Base-by-base conservation (phyloP, 2,888 invertebrate species). In the Phlogophora meticulosa region DNA sequence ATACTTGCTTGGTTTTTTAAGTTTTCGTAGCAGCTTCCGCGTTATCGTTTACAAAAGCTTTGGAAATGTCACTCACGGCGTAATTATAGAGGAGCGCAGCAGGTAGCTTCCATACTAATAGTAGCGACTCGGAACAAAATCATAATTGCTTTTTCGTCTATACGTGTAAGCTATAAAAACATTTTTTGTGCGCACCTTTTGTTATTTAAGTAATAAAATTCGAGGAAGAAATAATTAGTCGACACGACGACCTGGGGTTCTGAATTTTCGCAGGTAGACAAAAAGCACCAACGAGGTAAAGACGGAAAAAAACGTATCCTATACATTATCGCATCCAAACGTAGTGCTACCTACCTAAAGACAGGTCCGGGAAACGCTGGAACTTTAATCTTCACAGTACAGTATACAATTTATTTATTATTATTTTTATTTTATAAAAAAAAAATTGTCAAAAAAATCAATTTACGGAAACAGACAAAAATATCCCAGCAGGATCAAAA, bases 1-100 rank as follows among this genome's bases (percentile, higher is more conserved):
- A 95, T 94, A 91, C 92, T 92, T 89, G 92, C 92, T 92, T 91
- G 91, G 93, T 95, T 94, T 95, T 95, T 94, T 94, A 94, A 93
- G 91, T 94, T 93, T 92, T 91, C 89, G 90, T 83, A 90, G 88
- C 94, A 93, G 94, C 94, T 95, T 95, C 95, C 95, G 95, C 92
- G 95, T 95, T 95, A 94, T 95, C 95, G 94, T 91, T 95, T 94
- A 92, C 93, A 94, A 95, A 91, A 89, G 94, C 89, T 93, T 92
- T 90, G 87, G 86, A 91, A 94, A 94, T 91, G 92, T 94, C 92
- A 93, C 91, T 93, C 92, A 88, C 86, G 84, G 90, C 91, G 92
- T 95, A 95, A 95, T 95, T 95, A 95, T 91, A 93, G 93, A 89
- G 93, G 89, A 84, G 87, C 93, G 58, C 92, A 93, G 94, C 95